Percentiles rank a stretch among this genome's conserved stretches.
Evolutionary conservation across 2,113 vertebrate species (phyloP).

Genomic region (Cyphomyrus plagiostoma): DNA sequence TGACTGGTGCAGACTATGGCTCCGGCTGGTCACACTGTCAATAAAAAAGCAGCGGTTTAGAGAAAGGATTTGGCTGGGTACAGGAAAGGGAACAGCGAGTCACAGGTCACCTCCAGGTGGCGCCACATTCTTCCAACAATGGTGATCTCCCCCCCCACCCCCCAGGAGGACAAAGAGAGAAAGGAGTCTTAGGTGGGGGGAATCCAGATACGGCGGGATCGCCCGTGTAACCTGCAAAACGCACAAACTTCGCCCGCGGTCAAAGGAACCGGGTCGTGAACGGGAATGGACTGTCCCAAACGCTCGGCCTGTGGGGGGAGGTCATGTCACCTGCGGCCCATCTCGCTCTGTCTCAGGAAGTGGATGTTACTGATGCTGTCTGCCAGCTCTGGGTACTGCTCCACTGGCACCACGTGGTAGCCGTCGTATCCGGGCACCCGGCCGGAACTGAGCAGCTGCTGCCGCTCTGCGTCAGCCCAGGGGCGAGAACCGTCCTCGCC

Average conservation of each 20-base stretch:
- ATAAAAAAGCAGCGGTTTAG: conserved; percentile 60
- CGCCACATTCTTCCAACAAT: background rate
- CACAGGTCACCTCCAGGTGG: background rate
- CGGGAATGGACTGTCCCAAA: conserved; percentile 55
- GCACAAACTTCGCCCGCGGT: conserved; percentile 69
- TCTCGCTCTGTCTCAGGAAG: conserved; percentile 98
- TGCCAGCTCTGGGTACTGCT: conserved; percentile 95
- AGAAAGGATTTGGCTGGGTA: conserved; percentile 65
- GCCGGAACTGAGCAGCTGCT: conserved; percentile 83
- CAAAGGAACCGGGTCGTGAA: conserved; percentile 49
- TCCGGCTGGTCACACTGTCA: conserved; percentile 14
- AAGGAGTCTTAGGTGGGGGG: background rate
- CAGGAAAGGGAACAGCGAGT: conserved; percentile 47
- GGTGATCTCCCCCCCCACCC: background rate
- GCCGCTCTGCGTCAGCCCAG: conserved; percentile 93
- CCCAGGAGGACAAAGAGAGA: background rate
- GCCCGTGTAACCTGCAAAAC: conserved; percentile 30
- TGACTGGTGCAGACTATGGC: background rate
- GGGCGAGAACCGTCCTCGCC: conserved; percentile 88
- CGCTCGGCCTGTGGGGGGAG: conserved; percentile 46
- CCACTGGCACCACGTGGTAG: conserved; percentile 87
- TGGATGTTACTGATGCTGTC: conserved; percentile 96
- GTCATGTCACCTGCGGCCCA: conserved; percentile 98
- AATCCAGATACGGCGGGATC: background rate
- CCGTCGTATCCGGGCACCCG: conserved; percentile 91